Conservation (phyloP, 2,113 vertebrate genomes). For the Enhydra lutris region DNA sequence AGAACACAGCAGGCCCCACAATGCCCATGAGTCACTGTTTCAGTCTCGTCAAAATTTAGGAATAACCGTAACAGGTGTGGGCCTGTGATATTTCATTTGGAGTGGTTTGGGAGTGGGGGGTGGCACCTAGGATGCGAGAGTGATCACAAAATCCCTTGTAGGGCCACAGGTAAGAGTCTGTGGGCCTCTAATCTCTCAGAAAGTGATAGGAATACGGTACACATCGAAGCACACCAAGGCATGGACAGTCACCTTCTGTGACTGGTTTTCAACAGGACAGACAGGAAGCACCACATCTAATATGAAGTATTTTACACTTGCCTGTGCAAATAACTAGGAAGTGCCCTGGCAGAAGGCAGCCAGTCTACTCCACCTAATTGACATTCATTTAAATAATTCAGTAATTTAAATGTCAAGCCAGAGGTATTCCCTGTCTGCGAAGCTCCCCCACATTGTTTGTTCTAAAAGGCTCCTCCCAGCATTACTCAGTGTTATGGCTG, state of each 20-base stretch:
- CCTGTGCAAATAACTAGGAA: slow-evolving; percentile 60
- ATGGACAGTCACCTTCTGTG: background rate
- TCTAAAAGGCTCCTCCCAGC: slow-evolving; percentile 56
- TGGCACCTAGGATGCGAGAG: background rate
- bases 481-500: slow-evolving; percentile 75
- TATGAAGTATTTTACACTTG: slow-evolving; percentile 28
- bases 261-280: background rate
- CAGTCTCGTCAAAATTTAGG: slow-evolving; percentile 44
- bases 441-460: slow-evolving; percentile 66
- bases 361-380: slow-evolving; percentile 56
- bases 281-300: slow-evolving; percentile 36
- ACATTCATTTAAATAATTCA: slow-evolving; percentile 75
- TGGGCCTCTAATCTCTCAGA: background rate
- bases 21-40: slow-evolving; percentile 50
- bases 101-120: no score
- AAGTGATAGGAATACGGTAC: background rate
- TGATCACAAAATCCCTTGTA: background rate
- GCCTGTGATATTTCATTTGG: slow-evolving; percentile 24
- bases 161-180: background rate
- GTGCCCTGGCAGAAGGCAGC: slow-evolving; percentile 57
- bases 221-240: background rate
- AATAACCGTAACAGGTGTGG: slow-evolving; percentile 5
- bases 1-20: slow-evolving; percentile 30
- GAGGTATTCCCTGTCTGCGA: slow-evolving; percentile 65
- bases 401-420: slow-evolving; percentile 71